Evolutionary conservation across 2,113 vertebrate species (phyloP), one percentile per base, ranked within the genome.

Genomic region (Lota lota): DNA sequence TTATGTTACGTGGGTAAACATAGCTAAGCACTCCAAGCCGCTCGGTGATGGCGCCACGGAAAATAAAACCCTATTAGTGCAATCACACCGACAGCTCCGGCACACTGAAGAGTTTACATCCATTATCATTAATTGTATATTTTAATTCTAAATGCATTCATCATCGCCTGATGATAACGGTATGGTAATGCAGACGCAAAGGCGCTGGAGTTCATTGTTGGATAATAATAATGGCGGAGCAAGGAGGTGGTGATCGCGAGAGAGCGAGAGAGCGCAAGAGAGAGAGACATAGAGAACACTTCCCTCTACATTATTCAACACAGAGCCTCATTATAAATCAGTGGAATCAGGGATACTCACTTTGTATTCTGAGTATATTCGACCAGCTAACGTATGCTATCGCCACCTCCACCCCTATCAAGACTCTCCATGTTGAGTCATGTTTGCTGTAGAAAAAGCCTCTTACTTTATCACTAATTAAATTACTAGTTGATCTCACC

Each of bases 101-200:
- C 6, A 18, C 14, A 0, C 63, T 11, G 11, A 70, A 63, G 62
- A 76, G 24, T 69, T 18, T 56, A 72, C 73, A 80, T 74, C 79
- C 84, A 85, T 85, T 85, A 73, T 69, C 71, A 67, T 76, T 82
- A 82, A 77, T 77, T 79, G 68, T 83, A 59, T 72, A 63, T 87
- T 74, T 72, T 70, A 75, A 65, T 78, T 83, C 64, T 81, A 83
- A 78, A 77, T 82, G 81, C 79, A 82, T 73, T 74, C 19, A 53
- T 36, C 22, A 19, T 60, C 53, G 36, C 40, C 68, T 82, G 81
- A 86, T 78, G 78, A 76, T 75, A 61, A 66, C 22, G 15, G 59
- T 67, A 66, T 36, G 18, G 22, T 56, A 19, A 22, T 33, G 18
- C 24, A 4, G 22, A 17, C 22, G 61, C 14, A 28, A 18, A 22